phyloP scores from a whole-genome alignment of 2,888 invertebrate species.

The Lithosia quadra region DNA sequence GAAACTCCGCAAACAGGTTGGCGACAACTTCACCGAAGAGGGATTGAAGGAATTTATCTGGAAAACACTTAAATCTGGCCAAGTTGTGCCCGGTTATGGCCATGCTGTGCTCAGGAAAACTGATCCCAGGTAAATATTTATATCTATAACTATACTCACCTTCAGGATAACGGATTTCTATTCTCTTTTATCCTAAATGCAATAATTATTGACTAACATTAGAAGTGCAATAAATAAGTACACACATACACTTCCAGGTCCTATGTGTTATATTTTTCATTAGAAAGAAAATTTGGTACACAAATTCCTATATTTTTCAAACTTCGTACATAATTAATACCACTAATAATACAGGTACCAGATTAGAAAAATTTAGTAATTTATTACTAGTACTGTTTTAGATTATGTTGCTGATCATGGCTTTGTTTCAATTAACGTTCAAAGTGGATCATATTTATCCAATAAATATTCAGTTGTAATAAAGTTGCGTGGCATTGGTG shows the following conservation, averaged over 20 bases:
- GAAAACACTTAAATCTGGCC: conserved; percentile 98
- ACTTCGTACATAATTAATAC: too few relatives aligned
- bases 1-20: conserved; percentile 95
- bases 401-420: neutral
- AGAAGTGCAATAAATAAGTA: neutral
- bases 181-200: neutral
- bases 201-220: neutral
- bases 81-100: conserved; percentile 99
- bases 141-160: neutral
- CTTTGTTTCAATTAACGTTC: neutral
- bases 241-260: neutral
- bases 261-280: neutral
- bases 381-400: neutral
- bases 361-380: too few relatives aligned
- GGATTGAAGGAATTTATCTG: conserved; percentile 98
- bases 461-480: too few relatives aligned
- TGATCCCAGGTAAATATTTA: conserved; percentile 89
- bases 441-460: neutral
- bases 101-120: conserved; percentile 98
- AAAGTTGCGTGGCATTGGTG: neutral
- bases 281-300: too few relatives aligned
- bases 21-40: conserved; percentile 95
- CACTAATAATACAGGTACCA: too few relatives aligned
- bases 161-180: neutral
- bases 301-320: too few relatives aligned